phyloP scores from a whole-genome alignment of 2,888 invertebrate species.

The Athalia cordata region DNA sequence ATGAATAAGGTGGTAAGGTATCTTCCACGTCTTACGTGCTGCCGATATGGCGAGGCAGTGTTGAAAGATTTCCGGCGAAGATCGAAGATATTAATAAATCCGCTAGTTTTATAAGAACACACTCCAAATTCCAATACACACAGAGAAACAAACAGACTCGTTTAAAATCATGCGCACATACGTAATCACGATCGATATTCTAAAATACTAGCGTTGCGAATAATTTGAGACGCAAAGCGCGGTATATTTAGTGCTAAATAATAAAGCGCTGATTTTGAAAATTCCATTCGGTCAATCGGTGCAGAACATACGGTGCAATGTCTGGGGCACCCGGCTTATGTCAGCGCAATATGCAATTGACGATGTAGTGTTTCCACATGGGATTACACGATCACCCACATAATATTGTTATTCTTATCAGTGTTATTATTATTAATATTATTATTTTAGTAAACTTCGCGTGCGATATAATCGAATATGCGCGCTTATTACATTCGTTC shows the following conservation, averaged over 20 bases:
- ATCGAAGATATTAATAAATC: slow-evolving; percentile 30
- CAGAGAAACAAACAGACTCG: neutral
- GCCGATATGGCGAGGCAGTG: neutral
- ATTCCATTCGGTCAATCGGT: too few relatives aligned
- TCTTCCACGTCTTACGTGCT: neutral
- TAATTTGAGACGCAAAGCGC: too few relatives aligned
- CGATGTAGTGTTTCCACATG: too few relatives aligned
- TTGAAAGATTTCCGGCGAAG: neutral
- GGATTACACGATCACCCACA: too few relatives aligned
- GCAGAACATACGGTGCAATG: too few relatives aligned
- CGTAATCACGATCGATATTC: too few relatives aligned
- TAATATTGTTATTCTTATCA: too few relatives aligned
- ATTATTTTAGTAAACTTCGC: neutral
- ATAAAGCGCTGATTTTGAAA: too few relatives aligned
- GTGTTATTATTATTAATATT: neutral
- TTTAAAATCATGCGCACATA: neutral
- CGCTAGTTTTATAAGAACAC: neutral
- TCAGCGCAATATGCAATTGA: too few relatives aligned
- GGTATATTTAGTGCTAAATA: too few relatives aligned
- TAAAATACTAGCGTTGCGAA: too few relatives aligned
- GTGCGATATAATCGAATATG: neutral
- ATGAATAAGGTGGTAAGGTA: neutral
- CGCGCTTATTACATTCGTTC: neutral
- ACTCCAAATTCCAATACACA: neutral
- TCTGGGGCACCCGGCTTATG: too few relatives aligned